phyloP scores from a whole-genome alignment of 2,113 vertebrate genomes.

The Dolichallabes microphthalmus region DNA sequence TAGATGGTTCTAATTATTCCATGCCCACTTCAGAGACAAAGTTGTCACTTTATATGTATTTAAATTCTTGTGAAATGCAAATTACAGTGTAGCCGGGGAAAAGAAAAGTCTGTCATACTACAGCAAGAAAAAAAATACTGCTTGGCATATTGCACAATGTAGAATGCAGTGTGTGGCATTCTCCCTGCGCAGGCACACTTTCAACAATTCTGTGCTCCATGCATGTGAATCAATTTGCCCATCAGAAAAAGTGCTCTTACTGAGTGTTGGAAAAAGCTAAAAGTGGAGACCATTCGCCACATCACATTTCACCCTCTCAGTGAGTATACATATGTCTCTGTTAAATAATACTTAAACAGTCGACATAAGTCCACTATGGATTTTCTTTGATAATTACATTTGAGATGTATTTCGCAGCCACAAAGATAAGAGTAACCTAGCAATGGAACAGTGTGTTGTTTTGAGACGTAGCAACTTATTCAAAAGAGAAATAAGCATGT shows the following conservation, averaged over 20 bases:
- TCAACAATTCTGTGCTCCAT: neutral
- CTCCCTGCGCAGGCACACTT: neutral
- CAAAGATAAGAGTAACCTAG: no score
- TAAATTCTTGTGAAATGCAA: conserved; percentile 35
- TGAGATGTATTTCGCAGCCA: no score
- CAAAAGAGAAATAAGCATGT: no score
- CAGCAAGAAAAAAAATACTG: conserved; percentile 41
- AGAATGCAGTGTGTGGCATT: neutral
- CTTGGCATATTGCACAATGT: conserved; percentile 7
- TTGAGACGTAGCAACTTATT: no score
- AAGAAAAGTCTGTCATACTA: conserved; percentile 10
- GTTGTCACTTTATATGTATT: conserved; percentile 45
- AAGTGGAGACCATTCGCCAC: neutral
- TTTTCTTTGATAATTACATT: no score
- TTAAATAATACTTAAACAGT: no score
- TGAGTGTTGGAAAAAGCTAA: neutral
- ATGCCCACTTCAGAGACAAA: conserved; percentile 47
- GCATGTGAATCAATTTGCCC: neutral
- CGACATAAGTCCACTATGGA: no score
- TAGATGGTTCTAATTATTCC: conserved; percentile 47
- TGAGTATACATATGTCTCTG: no score
- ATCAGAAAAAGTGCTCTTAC: neutral
- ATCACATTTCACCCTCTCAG: no score
- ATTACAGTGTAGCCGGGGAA: conserved; percentile 30
- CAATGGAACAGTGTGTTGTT: no score